Evolutionary conservation across 2,888 invertebrate species (phyloP).

Genomic region (Melipona bicolor): DNA sequence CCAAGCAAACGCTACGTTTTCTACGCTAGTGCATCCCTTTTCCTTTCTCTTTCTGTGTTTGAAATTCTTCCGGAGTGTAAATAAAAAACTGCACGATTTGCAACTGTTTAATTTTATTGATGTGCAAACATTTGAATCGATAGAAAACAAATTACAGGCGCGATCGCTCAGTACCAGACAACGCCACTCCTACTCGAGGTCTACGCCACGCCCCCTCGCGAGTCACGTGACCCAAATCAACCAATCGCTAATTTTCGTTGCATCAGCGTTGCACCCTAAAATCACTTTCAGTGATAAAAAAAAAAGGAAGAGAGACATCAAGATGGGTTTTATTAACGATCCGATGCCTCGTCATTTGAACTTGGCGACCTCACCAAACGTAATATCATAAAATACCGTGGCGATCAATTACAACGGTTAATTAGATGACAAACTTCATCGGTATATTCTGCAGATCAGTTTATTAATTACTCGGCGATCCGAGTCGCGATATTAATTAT

Average conservation of each 20-base stretch:
- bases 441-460: slow-evolving; percentile 3
- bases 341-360: slow-evolving; percentile 6
- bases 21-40: too few relatives aligned
- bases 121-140: too few relatives aligned
- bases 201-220: too few relatives aligned
- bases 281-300: too few relatives aligned
- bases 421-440: slow-evolving; percentile 21
- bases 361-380: not conserved
- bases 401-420: slow-evolving; percentile 24
- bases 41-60: not conserved
- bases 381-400: slow-evolving; percentile 15
- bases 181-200: too few relatives aligned
- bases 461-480: slow-evolving; percentile 25
- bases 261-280: too few relatives aligned
- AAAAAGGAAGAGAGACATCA: not conserved
- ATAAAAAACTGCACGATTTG: not conserved
- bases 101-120: too few relatives aligned
- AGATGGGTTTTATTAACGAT: too few relatives aligned
- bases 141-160: too few relatives aligned
- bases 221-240: too few relatives aligned
- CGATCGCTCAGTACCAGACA: too few relatives aligned
- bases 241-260: too few relatives aligned
- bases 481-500: slow-evolving; percentile 11
- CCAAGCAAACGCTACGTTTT: not conserved
- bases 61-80: not conserved